phyloP scores from a whole-genome alignment of 1,140 invertebrate species.

The Helicorthomorpha holstii region DNA sequence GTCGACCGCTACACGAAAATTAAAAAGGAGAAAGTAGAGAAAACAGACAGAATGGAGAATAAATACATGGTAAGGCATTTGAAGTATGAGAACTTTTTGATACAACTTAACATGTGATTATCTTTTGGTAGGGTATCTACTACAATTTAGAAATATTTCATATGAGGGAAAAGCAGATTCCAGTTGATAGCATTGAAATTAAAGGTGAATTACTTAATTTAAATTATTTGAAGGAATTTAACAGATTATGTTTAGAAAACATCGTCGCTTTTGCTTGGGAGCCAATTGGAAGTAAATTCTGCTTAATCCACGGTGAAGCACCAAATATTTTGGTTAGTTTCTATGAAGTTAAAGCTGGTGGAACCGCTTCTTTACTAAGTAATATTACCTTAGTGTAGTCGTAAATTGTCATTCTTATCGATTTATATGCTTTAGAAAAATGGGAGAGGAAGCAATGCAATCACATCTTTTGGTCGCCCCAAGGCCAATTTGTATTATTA shows the following conservation, averaged over 20 bases:
- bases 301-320: slow-evolving; percentile 84
- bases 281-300: slow-evolving; percentile 86
- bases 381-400: slow-evolving; percentile 19
- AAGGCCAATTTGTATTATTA: slow-evolving; percentile 86
- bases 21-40: slow-evolving; percentile 67
- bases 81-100: too few species aligned
- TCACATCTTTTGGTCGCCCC: slow-evolving; percentile 90
- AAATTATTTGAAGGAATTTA: too few species aligned
- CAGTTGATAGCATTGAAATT: slow-evolving; percentile 92
- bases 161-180: slow-evolving; percentile 93
- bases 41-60: slow-evolving; percentile 56
- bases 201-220: slow-evolving; percentile 23
- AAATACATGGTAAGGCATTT: slow-evolving; percentile 64
- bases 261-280: slow-evolving; percentile 98
- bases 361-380: slow-evolving; percentile 68
- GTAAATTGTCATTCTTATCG: slow-evolving; percentile 6
- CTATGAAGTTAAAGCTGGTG: slow-evolving; percentile 75
- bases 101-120: too few species aligned
- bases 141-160: slow-evolving; percentile 99
- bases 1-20: slow-evolving; percentile 91
- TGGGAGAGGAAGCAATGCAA: slow-evolving; percentile 83
- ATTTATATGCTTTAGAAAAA: slow-evolving; percentile 37
- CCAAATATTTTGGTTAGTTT: slow-evolving; percentile 81
- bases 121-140: slow-evolving; percentile 66
- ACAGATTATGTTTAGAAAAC: slow-evolving; percentile 30